Conservation (phyloP, 2,113 vertebrate species). For the Xiphias gladius region DNA sequence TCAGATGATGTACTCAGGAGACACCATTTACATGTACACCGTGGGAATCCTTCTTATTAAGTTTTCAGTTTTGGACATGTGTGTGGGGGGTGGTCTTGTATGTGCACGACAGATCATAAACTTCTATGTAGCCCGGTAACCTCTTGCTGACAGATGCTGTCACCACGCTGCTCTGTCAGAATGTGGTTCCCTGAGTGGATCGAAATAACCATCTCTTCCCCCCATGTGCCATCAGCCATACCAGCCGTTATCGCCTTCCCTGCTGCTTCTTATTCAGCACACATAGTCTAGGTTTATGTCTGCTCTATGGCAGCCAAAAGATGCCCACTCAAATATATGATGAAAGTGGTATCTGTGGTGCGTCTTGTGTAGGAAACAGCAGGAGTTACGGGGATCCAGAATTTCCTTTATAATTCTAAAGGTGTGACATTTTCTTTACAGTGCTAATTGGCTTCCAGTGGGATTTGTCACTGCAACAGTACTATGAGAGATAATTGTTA, state of each 20-base stretch:
- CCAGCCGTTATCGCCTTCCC: slow-evolving; percentile 43
- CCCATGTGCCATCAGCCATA: slow-evolving; percentile 30
- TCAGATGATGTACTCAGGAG: slow-evolving; percentile 13
- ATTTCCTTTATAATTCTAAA: slow-evolving; percentile 18
- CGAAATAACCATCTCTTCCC: slow-evolving; percentile 74
- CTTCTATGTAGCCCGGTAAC: slow-evolving; percentile 54
- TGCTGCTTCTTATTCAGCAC: slow-evolving; percentile 35
- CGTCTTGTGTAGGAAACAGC: background rate
- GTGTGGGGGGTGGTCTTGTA: slow-evolving; percentile 46
- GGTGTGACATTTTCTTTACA: slow-evolving; percentile 34
- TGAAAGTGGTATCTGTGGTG: slow-evolving; percentile 12
- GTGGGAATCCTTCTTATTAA: slow-evolving; percentile 52
- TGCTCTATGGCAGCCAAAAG: slow-evolving; percentile 22
- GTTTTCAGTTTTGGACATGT: slow-evolving; percentile 45
- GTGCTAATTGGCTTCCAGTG: slow-evolving; percentile 28
- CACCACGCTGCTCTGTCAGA: slow-evolving; percentile 74
- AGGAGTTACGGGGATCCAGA: slow-evolving; percentile 1
- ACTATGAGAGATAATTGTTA: slow-evolving; percentile 27
- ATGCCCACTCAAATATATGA: background rate
- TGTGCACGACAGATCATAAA: slow-evolving; percentile 67
- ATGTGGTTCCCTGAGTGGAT: slow-evolving; percentile 71
- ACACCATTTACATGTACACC: slow-evolving; percentile 10
- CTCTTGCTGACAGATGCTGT: slow-evolving; percentile 77
- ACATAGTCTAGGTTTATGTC: slow-evolving; percentile 32
- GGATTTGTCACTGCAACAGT: slow-evolving; percentile 11